These are phyloP conservation scores for Euproctis similis DNA, from an alignment of 2,888 invertebrate species.

Conservation along the genomic window DNA sequence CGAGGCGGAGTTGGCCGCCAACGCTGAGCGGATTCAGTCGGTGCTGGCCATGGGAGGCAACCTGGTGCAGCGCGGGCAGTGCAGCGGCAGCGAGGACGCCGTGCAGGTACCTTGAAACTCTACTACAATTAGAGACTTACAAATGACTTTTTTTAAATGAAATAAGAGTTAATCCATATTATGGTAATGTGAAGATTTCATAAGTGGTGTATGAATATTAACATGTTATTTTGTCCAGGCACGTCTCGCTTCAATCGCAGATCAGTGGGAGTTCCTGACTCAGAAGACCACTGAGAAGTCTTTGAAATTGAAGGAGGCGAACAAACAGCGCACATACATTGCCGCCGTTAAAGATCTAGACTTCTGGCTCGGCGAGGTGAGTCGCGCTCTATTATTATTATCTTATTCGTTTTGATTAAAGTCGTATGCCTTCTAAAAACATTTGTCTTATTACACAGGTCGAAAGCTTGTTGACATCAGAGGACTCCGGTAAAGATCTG, in stretches of 20 bases:
- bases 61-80: conserved; percentile 95
- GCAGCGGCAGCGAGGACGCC: conserved; percentile 98
- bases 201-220: too few species aligned
- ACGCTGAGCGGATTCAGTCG: conserved; percentile 97
- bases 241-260: conserved; percentile 92
- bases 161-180: too few species aligned
- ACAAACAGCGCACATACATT: conserved; percentile 98
- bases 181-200: too few species aligned
- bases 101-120: too few species aligned
- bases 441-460: conserved; percentile 66
- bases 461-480: conserved; percentile 94
- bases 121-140: too few species aligned
- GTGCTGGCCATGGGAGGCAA: conserved; percentile 97
- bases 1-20: conserved; percentile 98
- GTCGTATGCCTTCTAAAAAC: background rate
- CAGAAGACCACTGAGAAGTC: conserved; percentile 99
- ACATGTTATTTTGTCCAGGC: conserved; percentile 44
- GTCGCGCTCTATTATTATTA: too few species aligned
- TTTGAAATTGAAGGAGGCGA: conserved; percentile 98
- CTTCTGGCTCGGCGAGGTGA: conserved; percentile 97
- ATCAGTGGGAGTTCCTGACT: conserved; percentile 98
- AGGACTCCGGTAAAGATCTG: conserved; percentile 98
- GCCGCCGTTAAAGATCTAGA: conserved; percentile 99
- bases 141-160: too few species aligned
- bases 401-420: too few species aligned